Evolutionary conservation across 2,797 vertebrate genomes (phyloP).

Genomic region (Meriones psammophilus): DNA sequence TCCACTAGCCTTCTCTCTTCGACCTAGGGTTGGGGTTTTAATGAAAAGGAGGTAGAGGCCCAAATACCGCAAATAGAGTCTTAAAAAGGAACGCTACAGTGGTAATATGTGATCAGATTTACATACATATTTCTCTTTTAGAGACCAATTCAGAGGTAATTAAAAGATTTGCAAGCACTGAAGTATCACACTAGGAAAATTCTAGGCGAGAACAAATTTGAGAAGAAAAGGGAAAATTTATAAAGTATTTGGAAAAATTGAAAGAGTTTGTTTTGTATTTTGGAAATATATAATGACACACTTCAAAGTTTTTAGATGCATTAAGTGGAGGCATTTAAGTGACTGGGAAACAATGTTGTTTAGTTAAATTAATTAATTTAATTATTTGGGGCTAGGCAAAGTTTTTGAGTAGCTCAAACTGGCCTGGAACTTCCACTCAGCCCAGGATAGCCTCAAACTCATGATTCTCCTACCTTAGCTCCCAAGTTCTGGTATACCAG

Average conservation of each 20-base stretch:
- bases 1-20: too few relatives aligned
- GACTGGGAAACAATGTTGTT: slow-evolving; percentile 22
- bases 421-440: neutral
- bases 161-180: slow-evolving; percentile 23
- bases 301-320: slow-evolving; percentile 42
- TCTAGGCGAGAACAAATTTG: neutral
- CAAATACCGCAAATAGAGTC: too few relatives aligned
- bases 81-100: too few relatives aligned
- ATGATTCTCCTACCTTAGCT: neutral
- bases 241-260: slow-evolving; percentile 25
- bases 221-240: neutral
- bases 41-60: too few relatives aligned
- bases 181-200: slow-evolving; percentile 31
- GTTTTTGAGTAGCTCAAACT: neutral
- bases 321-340: neutral
- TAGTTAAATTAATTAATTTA: neutral
- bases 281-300: neutral
- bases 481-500: neutral
- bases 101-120: neutral
- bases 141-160: neutral
- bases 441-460: neutral
- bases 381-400: neutral
- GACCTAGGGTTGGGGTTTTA: too few relatives aligned
- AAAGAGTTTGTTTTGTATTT: neutral
- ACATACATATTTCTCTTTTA: slow-evolving; percentile 3